These are phyloP conservation scores for Habrosyne pyritoides DNA, from an alignment of 2,888 invertebrate species.

Conservation along the genomic window DNA sequence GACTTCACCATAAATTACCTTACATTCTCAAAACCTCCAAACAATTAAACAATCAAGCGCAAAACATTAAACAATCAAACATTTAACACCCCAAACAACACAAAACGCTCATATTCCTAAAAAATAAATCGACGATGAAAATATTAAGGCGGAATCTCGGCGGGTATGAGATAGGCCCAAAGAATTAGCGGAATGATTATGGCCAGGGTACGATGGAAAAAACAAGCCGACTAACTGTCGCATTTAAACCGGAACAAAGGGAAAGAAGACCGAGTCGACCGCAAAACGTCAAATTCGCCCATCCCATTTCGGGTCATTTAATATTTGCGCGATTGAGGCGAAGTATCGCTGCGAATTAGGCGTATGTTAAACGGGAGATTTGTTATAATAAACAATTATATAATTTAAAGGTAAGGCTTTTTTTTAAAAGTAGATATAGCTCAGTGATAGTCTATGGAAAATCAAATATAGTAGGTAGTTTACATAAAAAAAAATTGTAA, in stretches of 20 bases:
- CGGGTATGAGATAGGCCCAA: conserved; percentile 29
- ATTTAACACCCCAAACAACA: not conserved
- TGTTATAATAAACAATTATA: not conserved
- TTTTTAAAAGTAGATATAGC: no score
- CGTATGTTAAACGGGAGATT: conserved; percentile 7
- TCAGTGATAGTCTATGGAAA: no score
- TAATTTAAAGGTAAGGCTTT: no score
- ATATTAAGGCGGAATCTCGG: conserved; percentile 14
- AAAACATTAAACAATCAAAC: not conserved
- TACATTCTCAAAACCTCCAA: not conserved
- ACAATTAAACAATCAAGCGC: not conserved
- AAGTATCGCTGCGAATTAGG: conserved; percentile 11
- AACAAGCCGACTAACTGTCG: conserved; percentile 21
- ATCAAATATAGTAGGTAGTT: no score
- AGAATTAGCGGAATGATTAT: conserved; percentile 34
- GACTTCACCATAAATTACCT: not conserved
- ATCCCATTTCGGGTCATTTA: conserved; percentile 30
- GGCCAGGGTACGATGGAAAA: conserved; percentile 24
- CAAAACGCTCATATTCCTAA: not conserved
- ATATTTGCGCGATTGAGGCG: conserved; percentile 18
- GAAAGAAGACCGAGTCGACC: not conserved
- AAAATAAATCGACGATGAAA: conserved; percentile 1
- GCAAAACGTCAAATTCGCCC: conserved; percentile 17
- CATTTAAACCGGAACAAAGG: conserved; percentile 3
- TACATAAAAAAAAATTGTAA: no score